Conservation (phyloP, 2,113 vertebrate genomes). For the Coracopsis vasa region DNA sequence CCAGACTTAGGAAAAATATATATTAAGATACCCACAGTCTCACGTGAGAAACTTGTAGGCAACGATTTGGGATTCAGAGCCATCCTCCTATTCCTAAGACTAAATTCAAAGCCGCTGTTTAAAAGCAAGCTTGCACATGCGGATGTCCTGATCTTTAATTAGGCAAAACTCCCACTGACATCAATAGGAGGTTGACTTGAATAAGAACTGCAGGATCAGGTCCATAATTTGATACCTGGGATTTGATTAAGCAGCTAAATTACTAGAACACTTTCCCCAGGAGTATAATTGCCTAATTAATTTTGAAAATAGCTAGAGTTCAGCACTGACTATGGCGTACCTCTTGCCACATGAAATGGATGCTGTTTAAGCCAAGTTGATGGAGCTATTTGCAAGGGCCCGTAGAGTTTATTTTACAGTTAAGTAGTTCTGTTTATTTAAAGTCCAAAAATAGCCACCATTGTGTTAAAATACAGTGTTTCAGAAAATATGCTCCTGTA, state of each 20-base stretch:
- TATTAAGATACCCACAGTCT: constrained; percentile 23
- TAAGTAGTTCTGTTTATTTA: constrained; percentile 6
- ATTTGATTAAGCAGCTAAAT: constrained; percentile 66
- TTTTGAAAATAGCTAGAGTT: constrained; percentile 66
- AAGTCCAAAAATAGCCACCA: neutral
- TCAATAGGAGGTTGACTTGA: constrained; percentile 64
- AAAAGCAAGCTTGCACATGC: constrained; percentile 18
- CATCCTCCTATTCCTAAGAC: constrained; percentile 38
- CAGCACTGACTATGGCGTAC: constrained; percentile 25
- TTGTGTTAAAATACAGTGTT: neutral
- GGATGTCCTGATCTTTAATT: constrained; percentile 65
- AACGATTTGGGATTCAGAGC: constrained; percentile 24
- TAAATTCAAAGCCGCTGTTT: constrained; percentile 53
- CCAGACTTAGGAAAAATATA: constrained; percentile 46
- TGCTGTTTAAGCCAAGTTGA: constrained; percentile 26
- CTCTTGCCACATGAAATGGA: constrained; percentile 6
- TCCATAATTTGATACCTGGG: constrained; percentile 67
- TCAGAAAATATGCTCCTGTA: neutral
- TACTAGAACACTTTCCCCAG: constrained; percentile 52
- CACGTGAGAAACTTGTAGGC: constrained; percentile 51
- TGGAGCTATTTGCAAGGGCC: constrained; percentile 13
- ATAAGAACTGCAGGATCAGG: constrained; percentile 67
- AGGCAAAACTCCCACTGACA: constrained; percentile 65
- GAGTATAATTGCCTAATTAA: constrained; percentile 67
- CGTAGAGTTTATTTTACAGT: neutral